Conservation (phyloP, 1,140 invertebrate species). For the Lordiphosa mommai region DNA sequence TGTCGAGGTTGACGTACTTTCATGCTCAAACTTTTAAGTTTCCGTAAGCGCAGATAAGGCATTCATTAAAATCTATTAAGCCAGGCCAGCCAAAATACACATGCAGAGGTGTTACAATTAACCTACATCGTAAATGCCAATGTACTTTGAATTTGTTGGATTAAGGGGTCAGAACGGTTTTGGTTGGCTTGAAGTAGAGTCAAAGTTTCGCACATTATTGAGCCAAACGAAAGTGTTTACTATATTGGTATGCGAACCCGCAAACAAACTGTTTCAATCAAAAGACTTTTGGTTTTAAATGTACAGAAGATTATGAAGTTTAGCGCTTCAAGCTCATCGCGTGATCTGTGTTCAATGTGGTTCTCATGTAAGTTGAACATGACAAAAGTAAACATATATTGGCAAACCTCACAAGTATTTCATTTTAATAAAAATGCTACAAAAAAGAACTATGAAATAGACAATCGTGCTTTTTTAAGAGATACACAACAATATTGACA, state of each 20-base stretch:
- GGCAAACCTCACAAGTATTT: conserved; percentile 18
- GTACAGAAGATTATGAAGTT: background rate
- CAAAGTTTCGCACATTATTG: background rate
- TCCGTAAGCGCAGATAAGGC: conserved; percentile 34
- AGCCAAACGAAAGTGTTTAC: background rate
- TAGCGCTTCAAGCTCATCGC: conserved; percentile 31
- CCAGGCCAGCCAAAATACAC: conserved; percentile 13
- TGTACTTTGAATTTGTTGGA: conserved; percentile 3
- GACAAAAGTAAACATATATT: conserved; percentile 39
- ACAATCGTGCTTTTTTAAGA: no score
- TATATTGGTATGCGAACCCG: background rate
- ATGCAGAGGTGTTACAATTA: conserved; percentile 24
- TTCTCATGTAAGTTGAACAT: conserved; percentile 36
- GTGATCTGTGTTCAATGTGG: conserved; percentile 31
- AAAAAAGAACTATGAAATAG: background rate
- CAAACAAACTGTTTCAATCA: conserved; percentile 1
- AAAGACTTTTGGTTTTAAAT: background rate
- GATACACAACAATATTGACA: no score
- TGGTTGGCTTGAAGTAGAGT: background rate
- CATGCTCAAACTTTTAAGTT: conserved; percentile 29
- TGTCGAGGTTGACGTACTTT: conserved; percentile 35
- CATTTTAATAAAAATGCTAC: background rate
- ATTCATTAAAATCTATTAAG: conserved; percentile 24
- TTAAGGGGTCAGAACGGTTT: background rate
- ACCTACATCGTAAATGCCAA: conserved; percentile 7